Conservation (phyloP, 2,888 invertebrate genomes). For the Cancer borealis region DNA sequence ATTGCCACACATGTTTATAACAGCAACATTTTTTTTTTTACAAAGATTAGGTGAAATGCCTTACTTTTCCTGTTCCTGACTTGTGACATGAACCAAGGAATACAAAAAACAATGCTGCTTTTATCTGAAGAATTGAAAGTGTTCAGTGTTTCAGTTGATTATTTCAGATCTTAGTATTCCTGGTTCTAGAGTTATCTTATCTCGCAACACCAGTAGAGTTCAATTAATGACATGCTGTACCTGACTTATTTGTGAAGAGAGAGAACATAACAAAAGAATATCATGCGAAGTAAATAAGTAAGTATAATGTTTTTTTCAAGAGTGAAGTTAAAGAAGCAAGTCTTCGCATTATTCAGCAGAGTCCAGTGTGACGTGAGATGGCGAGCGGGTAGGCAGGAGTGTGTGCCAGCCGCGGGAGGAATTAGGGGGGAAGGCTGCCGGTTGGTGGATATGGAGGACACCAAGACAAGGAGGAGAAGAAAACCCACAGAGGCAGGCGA, state of each 20-base stretch:
- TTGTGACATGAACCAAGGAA: background rate
- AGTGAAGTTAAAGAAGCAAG: background rate
- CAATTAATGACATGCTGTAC: no score
- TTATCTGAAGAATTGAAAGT: background rate
- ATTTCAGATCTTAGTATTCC: no score
- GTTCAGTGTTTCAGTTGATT: background rate
- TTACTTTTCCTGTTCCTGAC: background rate
- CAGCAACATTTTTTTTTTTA: background rate
- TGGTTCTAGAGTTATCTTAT: no score
- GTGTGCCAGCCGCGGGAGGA: background rate
- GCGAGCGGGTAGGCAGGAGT: background rate
- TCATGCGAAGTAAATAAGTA: background rate
- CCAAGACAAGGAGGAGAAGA: background rate
- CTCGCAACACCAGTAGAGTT: no score
- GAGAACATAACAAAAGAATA: background rate
- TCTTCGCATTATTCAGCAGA: background rate
- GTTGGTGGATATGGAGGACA: background rate
- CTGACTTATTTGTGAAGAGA: background rate
- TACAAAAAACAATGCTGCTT: background rate
- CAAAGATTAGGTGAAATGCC: background rate
- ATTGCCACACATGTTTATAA: background rate
- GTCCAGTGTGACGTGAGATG: background rate
- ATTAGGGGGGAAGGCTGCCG: background rate
- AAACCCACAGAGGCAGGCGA: background rate
- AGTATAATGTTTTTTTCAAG: background rate